A percentile compares a stretch with the other conserved stretches of the same genome.
These are phyloP conservation scores for Corydoras maculifer DNA, from an alignment of 2,113 vertebrate genomes.

Conservation along the genomic window DNA sequence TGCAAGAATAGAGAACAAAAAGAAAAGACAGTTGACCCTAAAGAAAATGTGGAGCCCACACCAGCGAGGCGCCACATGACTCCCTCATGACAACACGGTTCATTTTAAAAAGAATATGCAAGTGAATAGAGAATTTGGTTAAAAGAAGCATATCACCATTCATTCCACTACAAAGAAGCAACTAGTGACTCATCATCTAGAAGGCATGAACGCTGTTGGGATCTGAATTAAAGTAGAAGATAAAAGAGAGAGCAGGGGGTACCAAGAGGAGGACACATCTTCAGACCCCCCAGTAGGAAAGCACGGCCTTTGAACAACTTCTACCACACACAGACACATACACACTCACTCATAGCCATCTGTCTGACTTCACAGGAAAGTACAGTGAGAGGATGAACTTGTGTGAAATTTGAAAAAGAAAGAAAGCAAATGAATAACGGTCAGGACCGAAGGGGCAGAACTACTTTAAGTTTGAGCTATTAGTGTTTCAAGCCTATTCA, in stretches of 20 bases:
- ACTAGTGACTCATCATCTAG: too few species aligned
- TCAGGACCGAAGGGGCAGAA: conserved; percentile 6
- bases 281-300: too few species aligned
- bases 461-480: conserved; percentile 17
- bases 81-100: conserved; percentile 13
- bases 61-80: conserved; percentile 1
- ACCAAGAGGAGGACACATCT: too few species aligned
- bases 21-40: conserved; percentile 6
- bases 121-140: not conserved
- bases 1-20: conserved; percentile 3
- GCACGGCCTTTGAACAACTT: too few species aligned
- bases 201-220: not conserved
- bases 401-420: not conserved
- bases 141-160: conserved; percentile 4
- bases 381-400: conserved; percentile 16
- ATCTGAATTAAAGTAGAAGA: too few species aligned
- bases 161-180: too few species aligned
- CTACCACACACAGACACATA: too few species aligned
- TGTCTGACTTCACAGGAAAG: conserved; percentile 28
- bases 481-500: conserved; percentile 10
- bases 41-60: not conserved
- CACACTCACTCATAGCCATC: not conserved
- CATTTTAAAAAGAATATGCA: not conserved
- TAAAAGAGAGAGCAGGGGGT: too few species aligned
- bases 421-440: conserved; percentile 11